Conservation (phyloP, 2,113 vertebrate genomes). For the Hyaena hyaena region DNA sequence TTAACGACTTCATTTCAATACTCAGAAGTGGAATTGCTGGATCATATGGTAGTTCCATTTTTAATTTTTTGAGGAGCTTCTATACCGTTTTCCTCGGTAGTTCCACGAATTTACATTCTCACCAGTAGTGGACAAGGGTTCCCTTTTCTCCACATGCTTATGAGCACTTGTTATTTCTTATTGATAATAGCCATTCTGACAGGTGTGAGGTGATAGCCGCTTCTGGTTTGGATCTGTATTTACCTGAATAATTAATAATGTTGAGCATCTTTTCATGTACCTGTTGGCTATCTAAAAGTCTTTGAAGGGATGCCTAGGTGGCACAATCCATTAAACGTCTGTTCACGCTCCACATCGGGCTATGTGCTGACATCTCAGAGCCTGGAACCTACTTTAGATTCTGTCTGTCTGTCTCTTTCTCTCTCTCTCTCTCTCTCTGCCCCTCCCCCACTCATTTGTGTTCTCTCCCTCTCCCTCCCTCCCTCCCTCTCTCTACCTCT, state of each 20-base stretch:
- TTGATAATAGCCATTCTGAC: neutral
- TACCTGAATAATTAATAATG: neutral
- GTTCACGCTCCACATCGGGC: too few relatives aligned
- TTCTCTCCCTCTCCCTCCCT: too few relatives aligned
- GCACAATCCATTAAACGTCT: too few relatives aligned
- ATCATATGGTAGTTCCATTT: neutral
- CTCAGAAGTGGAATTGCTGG: neutral
- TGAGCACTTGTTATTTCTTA: neutral
- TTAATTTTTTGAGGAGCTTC: neutral
- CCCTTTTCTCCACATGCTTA: neutral
- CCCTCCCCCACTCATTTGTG: too few relatives aligned
- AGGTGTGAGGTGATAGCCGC: neutral
- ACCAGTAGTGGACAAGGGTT: neutral
- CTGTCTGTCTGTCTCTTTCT: too few relatives aligned
- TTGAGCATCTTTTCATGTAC: neutral
- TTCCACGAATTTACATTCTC: neutral
- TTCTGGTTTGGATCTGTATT: neutral
- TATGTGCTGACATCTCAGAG: too few relatives aligned
- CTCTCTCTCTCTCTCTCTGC: too few relatives aligned
- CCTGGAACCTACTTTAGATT: too few relatives aligned
- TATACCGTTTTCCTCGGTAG: neutral
- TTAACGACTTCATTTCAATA: neutral
- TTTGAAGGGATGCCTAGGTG: too few relatives aligned
- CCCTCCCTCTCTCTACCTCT: too few relatives aligned
- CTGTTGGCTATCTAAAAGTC: neutral